These are phyloP conservation scores for Halcyon leucocephala DNA, from an alignment of 2,797 vertebrate species.

Conservation along the genomic window DNA sequence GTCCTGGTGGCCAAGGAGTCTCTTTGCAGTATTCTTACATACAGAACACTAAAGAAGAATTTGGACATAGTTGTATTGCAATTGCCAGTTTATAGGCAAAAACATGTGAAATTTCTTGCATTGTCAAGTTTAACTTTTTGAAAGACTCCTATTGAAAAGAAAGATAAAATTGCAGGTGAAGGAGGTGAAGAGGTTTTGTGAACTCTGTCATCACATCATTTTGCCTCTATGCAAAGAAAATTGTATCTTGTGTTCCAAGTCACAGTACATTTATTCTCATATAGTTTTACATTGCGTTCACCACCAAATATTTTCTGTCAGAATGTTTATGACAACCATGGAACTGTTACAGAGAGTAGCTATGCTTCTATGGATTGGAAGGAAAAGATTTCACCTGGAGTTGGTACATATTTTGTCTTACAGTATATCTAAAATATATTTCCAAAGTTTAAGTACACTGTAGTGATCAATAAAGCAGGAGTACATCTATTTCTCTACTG, in stretches of 20 bases:
- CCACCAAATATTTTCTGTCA: constrained; percentile 70
- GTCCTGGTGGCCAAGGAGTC: neutral
- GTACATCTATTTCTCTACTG: neutral
- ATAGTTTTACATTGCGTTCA: constrained; percentile 62
- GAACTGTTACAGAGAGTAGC: constrained; percentile 55
- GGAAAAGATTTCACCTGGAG: neutral
- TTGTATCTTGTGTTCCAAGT: constrained; percentile 69
- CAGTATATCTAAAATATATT: neutral
- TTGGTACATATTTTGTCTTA: neutral
- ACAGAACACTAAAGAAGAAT: neutral
- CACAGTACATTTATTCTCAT: constrained; percentile 77
- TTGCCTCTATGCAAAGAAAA: constrained; percentile 78
- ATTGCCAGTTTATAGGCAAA: constrained; percentile 26
- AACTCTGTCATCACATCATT: constrained; percentile 77
- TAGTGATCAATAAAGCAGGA: neutral
- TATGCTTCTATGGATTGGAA: constrained; percentile 10
- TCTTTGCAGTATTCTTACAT: neutral
- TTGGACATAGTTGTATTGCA: neutral
- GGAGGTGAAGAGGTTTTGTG: constrained; percentile 68
- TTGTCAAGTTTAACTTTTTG: constrained; percentile 67
- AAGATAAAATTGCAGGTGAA: constrained; percentile 74
- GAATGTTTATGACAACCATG: constrained; percentile 66
- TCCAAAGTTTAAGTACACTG: neutral
- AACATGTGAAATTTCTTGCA: constrained; percentile 39
- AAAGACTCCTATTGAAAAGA: constrained; percentile 60